phyloP scores from a whole-genome alignment of 2,797 vertebrate genomes.

The Leptoclinus maculatus region DNA sequence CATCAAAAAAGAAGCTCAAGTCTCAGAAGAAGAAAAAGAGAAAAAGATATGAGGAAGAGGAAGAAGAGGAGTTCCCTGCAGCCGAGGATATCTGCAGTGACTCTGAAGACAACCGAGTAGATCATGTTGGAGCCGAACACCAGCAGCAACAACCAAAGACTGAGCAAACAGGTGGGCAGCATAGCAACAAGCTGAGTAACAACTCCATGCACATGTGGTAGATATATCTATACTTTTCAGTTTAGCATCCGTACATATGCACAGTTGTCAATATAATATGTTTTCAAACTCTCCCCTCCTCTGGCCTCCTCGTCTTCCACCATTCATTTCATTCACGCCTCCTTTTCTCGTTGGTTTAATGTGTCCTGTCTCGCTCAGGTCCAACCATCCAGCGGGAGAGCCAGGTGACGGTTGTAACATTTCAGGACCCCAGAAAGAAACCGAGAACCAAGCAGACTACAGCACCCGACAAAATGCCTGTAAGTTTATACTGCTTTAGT shows the following conservation, averaged over 20 bases:
- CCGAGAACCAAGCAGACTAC: constrained; percentile 54
- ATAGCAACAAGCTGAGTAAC: not conserved
- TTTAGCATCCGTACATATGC: not conserved
- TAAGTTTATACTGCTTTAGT: constrained; percentile 22
- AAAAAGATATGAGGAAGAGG: constrained; percentile 34
- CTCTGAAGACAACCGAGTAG: constrained; percentile 4
- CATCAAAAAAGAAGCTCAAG: constrained; percentile 54
- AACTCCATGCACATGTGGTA: not conserved
- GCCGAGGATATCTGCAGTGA: constrained; percentile 10
- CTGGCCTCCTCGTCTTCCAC: not conserved
- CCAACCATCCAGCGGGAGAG: not conserved
- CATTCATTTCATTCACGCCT: not conserved
- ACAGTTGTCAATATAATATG: no score
- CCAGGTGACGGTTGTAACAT: constrained; percentile 85
- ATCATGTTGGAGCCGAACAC: not conserved
- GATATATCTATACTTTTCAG: no score
- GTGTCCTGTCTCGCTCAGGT: constrained; percentile 7
- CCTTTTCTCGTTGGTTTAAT: not conserved
- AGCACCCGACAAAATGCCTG: constrained; percentile 8
- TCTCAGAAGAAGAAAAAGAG: constrained; percentile 62
- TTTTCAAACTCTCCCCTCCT: not conserved
- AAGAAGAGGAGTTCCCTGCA: constrained; percentile 8
- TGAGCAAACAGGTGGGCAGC: constrained; percentile 42
- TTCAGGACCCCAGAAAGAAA: constrained; percentile 83
- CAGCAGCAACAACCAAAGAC: constrained; percentile 11